These are phyloP conservation scores for Luperina testacea DNA, from an alignment of 2,888 invertebrate genomes.

Conservation along the genomic window DNA sequence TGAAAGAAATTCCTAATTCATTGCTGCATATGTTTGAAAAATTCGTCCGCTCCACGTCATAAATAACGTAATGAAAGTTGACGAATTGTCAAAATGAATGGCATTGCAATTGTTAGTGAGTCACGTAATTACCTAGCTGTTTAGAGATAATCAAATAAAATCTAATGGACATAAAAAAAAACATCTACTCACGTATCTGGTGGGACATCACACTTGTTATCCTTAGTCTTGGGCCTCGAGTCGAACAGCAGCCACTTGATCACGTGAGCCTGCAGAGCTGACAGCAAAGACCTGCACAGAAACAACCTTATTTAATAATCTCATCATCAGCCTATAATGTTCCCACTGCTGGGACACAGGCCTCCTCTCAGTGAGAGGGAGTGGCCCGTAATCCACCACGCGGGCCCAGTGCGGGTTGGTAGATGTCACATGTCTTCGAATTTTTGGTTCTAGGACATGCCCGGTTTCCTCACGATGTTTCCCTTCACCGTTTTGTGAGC, in stretches of 20 bases:
- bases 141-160: not conserved
- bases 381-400: too few relatives aligned
- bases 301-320: not conserved
- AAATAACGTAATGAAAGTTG: not conserved
- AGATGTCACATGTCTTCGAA: too few relatives aligned
- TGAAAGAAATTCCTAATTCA: not conserved
- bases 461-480: too few relatives aligned
- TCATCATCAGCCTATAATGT: too few relatives aligned
- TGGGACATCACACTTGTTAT: conserved; percentile 85
- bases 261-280: conserved; percentile 92
- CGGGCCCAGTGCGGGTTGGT: too few relatives aligned
- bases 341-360: too few relatives aligned
- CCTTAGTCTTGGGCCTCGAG: conserved; percentile 83
- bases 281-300: conserved; percentile 85
- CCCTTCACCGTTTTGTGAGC: too few relatives aligned
- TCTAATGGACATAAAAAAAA: not conserved
- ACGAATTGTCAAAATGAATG: not conserved
- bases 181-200: conserved; percentile 88
- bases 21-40: not conserved
- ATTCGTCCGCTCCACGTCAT: not conserved
- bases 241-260: conserved; percentile 93
- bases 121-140: not conserved
- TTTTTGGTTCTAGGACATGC: too few relatives aligned
- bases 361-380: too few relatives aligned
- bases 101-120: not conserved